Percentiles rank a stretch among this genome's conserved stretches.
Evolutionary conservation across 2,888 invertebrate species (phyloP).

Genomic region (Stenoptilia bipunctidactyla): DNA sequence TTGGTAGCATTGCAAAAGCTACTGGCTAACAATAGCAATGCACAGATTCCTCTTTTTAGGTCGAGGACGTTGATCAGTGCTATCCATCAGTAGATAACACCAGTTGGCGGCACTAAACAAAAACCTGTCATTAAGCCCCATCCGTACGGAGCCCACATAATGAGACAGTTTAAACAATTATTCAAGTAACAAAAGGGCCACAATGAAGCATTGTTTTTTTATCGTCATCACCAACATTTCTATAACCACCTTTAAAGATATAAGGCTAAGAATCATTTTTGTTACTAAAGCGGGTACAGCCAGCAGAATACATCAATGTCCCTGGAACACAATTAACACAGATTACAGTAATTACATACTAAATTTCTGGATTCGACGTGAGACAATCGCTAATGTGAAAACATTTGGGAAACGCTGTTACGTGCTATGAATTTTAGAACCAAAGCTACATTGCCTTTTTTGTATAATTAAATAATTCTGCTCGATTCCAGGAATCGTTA

Average conservation of each 20-base stretch:
- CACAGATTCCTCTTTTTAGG: not conserved
- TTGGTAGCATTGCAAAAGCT: no score
- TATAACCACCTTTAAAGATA: not conserved
- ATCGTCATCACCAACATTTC: conserved; percentile 35
- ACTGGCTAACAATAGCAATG: no score
- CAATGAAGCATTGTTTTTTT: conserved; percentile 37
- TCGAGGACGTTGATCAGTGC: not conserved
- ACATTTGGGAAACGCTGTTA: not conserved
- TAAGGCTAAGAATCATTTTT: no score
- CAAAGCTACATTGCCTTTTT: no score
- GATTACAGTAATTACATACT: conserved; percentile 40
- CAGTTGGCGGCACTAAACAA: not conserved
- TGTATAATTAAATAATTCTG: no score
- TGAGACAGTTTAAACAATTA: conserved; percentile 44
- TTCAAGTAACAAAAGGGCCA: conserved; percentile 32
- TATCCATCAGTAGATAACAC: not conserved
- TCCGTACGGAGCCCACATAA: conserved; percentile 20
- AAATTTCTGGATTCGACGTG: conserved; percentile 23
- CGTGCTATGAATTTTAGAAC: not conserved
- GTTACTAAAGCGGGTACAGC: not conserved
- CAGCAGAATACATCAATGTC: conserved; percentile 2
- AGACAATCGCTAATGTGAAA: conserved; percentile 7
- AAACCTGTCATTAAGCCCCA: not conserved
- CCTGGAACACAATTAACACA: conserved; percentile 33
- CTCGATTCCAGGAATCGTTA: no score